Evolutionary conservation across 2,113 vertebrate species (phyloP).

Genomic region (Hipposideros armiger): DNA sequence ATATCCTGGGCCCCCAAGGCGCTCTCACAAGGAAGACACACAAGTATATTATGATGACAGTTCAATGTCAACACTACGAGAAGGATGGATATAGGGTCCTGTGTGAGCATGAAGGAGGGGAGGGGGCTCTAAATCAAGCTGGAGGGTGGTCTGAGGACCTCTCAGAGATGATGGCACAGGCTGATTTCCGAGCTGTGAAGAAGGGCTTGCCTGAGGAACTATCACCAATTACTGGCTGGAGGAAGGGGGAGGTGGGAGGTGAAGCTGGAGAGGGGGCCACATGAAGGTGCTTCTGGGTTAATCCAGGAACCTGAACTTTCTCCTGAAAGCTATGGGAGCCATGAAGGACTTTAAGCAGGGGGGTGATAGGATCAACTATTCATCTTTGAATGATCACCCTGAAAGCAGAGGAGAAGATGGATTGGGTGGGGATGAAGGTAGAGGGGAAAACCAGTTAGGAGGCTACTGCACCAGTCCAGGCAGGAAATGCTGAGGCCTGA

Average conservation of each 20-base stretch:
- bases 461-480: not conserved
- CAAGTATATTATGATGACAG: not conserved
- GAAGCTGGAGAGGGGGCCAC: not conserved
- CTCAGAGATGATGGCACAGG: not conserved
- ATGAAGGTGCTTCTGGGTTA: not conserved
- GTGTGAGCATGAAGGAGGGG: not conserved
- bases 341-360: not conserved
- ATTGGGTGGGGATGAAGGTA: not conserved
- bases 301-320: not conserved
- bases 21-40: not conserved
- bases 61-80: not conserved
- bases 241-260: not conserved
- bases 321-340: not conserved
- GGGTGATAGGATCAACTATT: not conserved
- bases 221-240: not conserved
- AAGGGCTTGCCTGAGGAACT: not conserved
- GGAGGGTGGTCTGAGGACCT: not conserved
- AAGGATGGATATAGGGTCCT: not conserved
- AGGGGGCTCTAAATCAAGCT: not conserved
- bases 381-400: not conserved
- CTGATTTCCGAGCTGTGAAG: not conserved
- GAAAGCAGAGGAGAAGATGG: not conserved
- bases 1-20: not conserved
- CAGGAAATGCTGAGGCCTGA: not conserved
- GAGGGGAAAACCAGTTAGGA: not conserved